Evolutionary conservation across 1,140 invertebrate genomes (phyloP).

Genomic region (Ditylenchus dipsaci): DNA sequence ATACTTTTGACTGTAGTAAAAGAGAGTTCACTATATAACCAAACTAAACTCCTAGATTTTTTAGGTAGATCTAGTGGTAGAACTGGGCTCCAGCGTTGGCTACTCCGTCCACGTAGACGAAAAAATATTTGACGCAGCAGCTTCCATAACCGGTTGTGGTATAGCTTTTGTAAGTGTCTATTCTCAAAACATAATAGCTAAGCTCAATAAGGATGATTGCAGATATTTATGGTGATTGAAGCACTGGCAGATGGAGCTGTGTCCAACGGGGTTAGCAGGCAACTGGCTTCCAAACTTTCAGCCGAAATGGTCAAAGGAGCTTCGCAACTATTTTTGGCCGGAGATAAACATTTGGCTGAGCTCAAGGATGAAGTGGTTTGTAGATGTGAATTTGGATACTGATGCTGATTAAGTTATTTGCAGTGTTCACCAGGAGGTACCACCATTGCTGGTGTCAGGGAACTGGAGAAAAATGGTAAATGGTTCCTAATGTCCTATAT

Average conservation of each 20-base stretch:
- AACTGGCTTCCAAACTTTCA: conserved; percentile 23
- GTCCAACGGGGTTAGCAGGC: conserved; percentile 26
- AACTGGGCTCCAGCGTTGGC: conserved; percentile 12
- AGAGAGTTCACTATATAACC: too few relatives aligned
- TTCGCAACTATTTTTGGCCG: conserved; percentile 17
- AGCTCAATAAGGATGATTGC: background rate
- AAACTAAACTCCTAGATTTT: background rate
- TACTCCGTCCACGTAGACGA: background rate
- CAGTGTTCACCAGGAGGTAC: conserved; percentile 39
- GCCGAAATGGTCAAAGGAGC: conserved; percentile 29
- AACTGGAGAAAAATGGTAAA: conserved; percentile 29
- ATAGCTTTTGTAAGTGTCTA: conserved; percentile 34
- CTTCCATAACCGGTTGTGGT: conserved; percentile 28
- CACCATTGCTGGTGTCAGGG: conserved; percentile 33
- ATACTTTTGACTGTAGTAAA: too few relatives aligned
- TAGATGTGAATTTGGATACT: background rate
- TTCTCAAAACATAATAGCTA: background rate
- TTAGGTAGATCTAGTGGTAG: conserved; percentile 6
- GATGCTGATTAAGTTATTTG: too few relatives aligned
- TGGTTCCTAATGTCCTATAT: background rate
- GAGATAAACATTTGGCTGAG: conserved; percentile 11
- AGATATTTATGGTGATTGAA: conserved; percentile 37
- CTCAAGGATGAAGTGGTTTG: conserved; percentile 19
- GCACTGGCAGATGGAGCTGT: conserved; percentile 42
- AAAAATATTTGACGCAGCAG: conserved; percentile 31